Percentiles rank a stretch among this genome's conserved stretches.
Conservation (phyloP, 1,140 invertebrate species). For the Meloidogyne hapla region DNA sequence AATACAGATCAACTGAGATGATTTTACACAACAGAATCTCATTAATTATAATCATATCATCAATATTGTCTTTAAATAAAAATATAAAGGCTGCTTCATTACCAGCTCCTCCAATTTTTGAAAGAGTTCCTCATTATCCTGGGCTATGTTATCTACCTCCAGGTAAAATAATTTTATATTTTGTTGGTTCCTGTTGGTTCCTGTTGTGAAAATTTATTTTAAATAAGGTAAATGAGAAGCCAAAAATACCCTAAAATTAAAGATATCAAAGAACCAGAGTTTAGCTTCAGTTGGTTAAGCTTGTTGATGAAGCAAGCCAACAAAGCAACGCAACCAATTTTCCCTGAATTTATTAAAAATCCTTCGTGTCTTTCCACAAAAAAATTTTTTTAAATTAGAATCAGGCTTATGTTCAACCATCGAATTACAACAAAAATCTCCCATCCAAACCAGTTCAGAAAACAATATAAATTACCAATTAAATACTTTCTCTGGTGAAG, state of each 20-base stretch:
- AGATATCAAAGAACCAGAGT: no score
- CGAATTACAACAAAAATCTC: constrained; percentile 5
- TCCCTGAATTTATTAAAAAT: not conserved
- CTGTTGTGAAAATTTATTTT: no score
- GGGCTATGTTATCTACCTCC: constrained; percentile 46
- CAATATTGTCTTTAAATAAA: not conserved
- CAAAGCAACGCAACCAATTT: no score
- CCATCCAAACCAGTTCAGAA: not conserved
- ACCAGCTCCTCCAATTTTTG: constrained; percentile 44
- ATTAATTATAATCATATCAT: not conserved
- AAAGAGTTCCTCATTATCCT: constrained; percentile 39
- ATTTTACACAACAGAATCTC: not conserved
- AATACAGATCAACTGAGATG: no score
- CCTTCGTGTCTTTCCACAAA: not conserved
- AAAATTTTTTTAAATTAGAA: constrained; percentile 29
- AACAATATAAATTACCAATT: not conserved
- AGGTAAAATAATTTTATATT: constrained; percentile 40
- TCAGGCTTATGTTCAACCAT: constrained; percentile 35
- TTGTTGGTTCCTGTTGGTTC: no score
- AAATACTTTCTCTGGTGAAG: not conserved
- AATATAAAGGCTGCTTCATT: not conserved
- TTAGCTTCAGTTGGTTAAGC: no score
- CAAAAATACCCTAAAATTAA: no score
- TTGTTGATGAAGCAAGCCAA: no score
- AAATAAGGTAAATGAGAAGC: no score